A percentile compares a stretch with the other conserved stretches of the same genome.
These are phyloP conservation scores for Amblyraja radiata DNA, from an alignment of 2,797 vertebrate species.

Conservation along the genomic window DNA sequence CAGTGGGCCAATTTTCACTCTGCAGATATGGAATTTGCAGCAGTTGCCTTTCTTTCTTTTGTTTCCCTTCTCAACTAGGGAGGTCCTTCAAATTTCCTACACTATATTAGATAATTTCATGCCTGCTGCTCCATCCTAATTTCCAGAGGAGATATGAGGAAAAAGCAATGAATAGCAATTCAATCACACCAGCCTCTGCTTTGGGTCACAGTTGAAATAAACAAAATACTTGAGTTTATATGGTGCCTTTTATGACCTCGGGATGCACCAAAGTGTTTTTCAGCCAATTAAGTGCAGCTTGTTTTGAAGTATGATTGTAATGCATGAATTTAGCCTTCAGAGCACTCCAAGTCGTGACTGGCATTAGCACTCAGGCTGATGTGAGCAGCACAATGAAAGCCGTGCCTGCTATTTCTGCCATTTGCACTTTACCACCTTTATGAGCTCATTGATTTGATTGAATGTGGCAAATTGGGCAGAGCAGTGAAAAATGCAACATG, in stretches of 20 bases:
- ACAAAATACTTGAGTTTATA: too few species aligned
- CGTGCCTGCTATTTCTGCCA: conserved; percentile 11
- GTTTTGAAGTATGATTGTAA: too few species aligned
- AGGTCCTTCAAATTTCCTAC: background rate
- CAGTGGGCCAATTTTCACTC: background rate
- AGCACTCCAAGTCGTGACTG: conserved; percentile 21
- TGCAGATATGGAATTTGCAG: background rate
- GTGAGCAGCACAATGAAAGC: conserved; percentile 16
- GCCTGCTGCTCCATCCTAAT: conserved; percentile 16
- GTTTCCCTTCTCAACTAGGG: background rate
- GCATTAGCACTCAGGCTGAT: conserved; percentile 20
- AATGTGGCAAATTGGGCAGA: conserved; percentile 24
- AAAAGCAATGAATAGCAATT: conserved; percentile 11
- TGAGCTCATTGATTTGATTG: conserved; percentile 31
- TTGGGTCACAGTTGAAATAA: background rate
- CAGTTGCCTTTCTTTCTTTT: background rate
- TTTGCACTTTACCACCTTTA: background rate
- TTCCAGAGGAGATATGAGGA: conserved; percentile 2
- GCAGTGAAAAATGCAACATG: background rate
- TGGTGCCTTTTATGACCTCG: too few species aligned
- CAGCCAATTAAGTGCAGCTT: too few species aligned
- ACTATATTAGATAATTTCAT: conserved; percentile 9
- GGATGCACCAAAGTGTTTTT: too few species aligned
- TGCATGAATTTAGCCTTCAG: background rate
- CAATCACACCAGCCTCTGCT: background rate